A percentile compares a stretch with the other conserved stretches of the same genome.
Conservation (phyloP, 2,113 vertebrate species). For the Dryoscopus gambensis region DNA sequence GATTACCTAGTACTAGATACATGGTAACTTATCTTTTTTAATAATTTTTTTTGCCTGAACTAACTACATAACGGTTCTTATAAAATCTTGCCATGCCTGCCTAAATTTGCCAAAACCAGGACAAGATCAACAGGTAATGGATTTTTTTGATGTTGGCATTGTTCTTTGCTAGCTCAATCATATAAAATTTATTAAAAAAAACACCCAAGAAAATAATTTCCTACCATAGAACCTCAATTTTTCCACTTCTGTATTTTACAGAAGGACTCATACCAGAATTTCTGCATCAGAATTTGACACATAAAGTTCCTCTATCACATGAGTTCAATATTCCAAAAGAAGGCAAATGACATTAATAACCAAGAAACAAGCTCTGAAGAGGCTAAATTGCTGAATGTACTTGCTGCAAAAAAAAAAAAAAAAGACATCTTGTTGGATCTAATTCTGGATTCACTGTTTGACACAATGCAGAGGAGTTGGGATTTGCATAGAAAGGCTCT, state of each 20-base stretch:
- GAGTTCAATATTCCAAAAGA: constrained; percentile 28
- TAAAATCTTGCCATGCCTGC: neutral
- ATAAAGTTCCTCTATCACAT: constrained; percentile 16
- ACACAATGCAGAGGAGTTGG: neutral
- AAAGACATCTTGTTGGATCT: neutral
- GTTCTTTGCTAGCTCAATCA: neutral
- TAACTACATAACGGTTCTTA: neutral
- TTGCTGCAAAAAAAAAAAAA: neutral
- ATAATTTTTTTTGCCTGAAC: neutral
- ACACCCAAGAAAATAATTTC: neutral
- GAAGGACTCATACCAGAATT: neutral
- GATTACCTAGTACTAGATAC: neutral
- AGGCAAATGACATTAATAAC: constrained; percentile 8
- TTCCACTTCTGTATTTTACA: constrained; percentile 15
- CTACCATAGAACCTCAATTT: neutral
- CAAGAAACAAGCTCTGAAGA: neutral
- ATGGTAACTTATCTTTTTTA: neutral
- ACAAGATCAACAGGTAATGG: neutral
- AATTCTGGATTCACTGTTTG: constrained; percentile 1
- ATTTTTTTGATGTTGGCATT: neutral
- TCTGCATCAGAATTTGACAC: constrained; percentile 15
- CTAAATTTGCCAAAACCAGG: neutral
- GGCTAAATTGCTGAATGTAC: neutral
- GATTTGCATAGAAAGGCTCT: constrained; percentile 7
- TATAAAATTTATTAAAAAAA: neutral